Evolutionary conservation across 2,888 invertebrate genomes (phyloP), one percentile per base, ranked within the genome.

Genomic region (Entomobrya multifasciata): DNA sequence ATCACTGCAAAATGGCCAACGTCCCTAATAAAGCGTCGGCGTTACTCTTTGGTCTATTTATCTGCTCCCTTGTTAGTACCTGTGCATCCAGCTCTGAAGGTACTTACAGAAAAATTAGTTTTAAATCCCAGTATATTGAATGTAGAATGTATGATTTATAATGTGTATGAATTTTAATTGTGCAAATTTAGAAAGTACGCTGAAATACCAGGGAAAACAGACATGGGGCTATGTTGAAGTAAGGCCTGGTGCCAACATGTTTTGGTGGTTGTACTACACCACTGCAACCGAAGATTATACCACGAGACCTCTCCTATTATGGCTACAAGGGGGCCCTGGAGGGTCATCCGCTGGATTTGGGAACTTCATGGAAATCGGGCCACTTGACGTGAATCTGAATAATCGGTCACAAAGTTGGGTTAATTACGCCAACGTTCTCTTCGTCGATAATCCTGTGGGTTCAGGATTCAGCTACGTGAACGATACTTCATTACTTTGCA

Each of bases 381-480:
- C 97, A 0, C 92, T 96, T 27, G 95, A 96, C 91, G 92, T 94
- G 0, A 93, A 95, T 86, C 93, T 95, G 27, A 93, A 95, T n/a
- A 93, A 94, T n/a, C 94, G 97, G 82, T 94, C 95, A 88, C 94
- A 94, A 88, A 95, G 96, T 25, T 97, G 97, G 97, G 96, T 96
- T 91, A 93, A 93, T 90, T 60, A 90, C 36, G 82, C 89, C 2
- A 89, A 89, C 60, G 86, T 90, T 13, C 93, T 98, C 15, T 97
- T 97, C 92, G 94, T 98, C 78, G 98, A 98, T 92, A 97, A 97
- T 92, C 98, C 98, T 1, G 97, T 97, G 0, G 98, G 98, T 13
- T 94, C 95, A 8, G 98, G 98, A 0, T 97, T 94, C 93, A 97
- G 97, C 92, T 97, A 96, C 92, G 96, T 95, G 0, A 95, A 96